Evolutionary conservation across 2,888 invertebrate species (phyloP).

Genomic region (Eupithecia exiguata): DNA sequence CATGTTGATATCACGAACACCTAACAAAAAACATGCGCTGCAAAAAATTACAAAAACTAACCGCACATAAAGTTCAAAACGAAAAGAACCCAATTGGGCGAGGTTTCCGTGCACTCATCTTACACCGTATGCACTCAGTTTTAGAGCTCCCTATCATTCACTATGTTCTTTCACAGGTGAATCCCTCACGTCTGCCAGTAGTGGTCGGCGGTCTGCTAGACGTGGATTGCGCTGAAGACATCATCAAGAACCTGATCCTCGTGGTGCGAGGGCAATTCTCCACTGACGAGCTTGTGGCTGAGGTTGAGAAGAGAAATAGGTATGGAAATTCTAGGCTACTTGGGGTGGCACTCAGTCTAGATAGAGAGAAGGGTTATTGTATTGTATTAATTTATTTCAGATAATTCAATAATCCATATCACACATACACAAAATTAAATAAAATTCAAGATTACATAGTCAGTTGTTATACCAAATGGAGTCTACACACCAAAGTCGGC

Average conservation of each 20-base stretch:
- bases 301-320: slow-evolving; percentile 96
- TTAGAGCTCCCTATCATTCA: neutral
- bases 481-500: no score
- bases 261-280: slow-evolving; percentile 99
- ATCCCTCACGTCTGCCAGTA: slow-evolving; percentile 98
- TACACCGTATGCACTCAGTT: neutral
- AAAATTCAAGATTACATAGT: no score
- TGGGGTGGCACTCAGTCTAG: neutral
- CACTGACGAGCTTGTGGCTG: slow-evolving; percentile 99
- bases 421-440: no score
- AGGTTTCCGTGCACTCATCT: neutral
- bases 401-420: no score
- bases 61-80: no score
- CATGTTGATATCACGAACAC: no score
- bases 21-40: no score
- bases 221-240: slow-evolving; percentile 99
- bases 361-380: no score
- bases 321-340: slow-evolving; percentile 37
- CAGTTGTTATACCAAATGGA: no score
- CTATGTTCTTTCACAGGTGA: slow-evolving; percentile 86
- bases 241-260: slow-evolving; percentile 98
- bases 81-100: no score
- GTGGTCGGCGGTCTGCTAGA: slow-evolving; percentile 98
- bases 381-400: no score
- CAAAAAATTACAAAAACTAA: no score